Percentiles rank a stretch among this genome's conserved stretches.
These are phyloP conservation scores for Heterocephalus glaber DNA, from an alignment of 2,113 vertebrate species.

Conservation along the genomic window DNA sequence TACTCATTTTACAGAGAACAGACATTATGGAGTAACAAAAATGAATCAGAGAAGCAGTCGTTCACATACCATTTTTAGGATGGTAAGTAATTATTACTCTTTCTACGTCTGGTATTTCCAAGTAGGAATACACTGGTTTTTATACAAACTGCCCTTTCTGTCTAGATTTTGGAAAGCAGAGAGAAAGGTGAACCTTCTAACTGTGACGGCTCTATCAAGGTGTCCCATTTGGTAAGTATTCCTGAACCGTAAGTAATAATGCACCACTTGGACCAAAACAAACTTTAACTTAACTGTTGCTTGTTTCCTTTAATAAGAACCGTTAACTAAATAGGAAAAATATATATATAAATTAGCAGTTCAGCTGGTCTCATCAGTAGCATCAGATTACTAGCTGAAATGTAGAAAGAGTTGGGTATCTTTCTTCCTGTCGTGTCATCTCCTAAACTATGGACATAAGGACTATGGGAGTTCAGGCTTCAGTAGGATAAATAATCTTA, in stretches of 20 bases:
- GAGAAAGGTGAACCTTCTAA: constrained; percentile 90
- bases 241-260: background rate
- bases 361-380: background rate
- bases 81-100: constrained; percentile 86
- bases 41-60: constrained; percentile 98
- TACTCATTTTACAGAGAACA: constrained; percentile 87
- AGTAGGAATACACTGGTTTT: constrained; percentile 45
- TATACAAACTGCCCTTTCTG: constrained; percentile 46
- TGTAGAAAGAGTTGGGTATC: background rate
- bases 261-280: background rate
- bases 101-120: background rate
- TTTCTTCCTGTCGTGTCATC: background rate
- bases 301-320: background rate
- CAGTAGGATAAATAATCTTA: background rate
- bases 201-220: constrained; percentile 94
- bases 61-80: constrained; percentile 97
- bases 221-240: constrained; percentile 94
- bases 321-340: background rate
- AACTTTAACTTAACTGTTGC: background rate
- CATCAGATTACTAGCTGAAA: background rate
- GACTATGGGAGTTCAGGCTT: background rate
- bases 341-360: background rate
- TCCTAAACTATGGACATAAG: background rate
- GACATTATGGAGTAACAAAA: constrained; percentile 96
- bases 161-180: constrained; percentile 95